Evolutionary conservation across 2,113 vertebrate species (phyloP).

Genomic region (Phalacrocorax carbo): DNA sequence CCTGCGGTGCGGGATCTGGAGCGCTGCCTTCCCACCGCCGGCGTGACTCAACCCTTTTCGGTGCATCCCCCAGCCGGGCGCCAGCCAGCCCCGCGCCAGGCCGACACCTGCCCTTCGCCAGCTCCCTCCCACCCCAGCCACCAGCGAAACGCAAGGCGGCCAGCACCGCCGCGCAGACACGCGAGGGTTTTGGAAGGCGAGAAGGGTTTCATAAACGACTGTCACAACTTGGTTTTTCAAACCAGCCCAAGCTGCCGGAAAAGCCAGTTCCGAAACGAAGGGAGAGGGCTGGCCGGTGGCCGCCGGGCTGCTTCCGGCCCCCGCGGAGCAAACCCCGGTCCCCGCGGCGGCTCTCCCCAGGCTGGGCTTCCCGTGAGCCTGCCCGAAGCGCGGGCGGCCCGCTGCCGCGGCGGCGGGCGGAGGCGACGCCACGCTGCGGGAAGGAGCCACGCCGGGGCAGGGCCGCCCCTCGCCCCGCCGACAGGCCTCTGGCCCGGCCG

Average conservation of each 20-base stretch:
- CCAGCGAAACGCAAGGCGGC: fast-evolving
- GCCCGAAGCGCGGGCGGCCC: neutral
- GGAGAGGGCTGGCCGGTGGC: neutral
- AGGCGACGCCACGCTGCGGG: neutral
- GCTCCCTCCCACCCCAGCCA: neutral
- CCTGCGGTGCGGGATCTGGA: neutral
- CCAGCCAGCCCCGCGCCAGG: neutral
- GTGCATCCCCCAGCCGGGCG: neutral
- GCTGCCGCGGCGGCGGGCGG: neutral
- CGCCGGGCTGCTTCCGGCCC: neutral
- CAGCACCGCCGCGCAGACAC: neutral
- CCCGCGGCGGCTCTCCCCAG: neutral
- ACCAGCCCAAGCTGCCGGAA: neutral
- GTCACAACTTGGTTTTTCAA: neutral
- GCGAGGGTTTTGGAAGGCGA: neutral
- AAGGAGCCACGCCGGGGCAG: neutral
- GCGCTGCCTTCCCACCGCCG: neutral
- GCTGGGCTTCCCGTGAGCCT: neutral
- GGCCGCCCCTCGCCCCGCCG: no score
- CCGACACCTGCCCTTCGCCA: neutral
- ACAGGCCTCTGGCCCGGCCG: no score
- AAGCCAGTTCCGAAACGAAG: neutral
- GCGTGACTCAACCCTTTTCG: conserved; percentile 51
- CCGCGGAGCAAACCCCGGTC: neutral
- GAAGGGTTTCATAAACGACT: neutral